phyloP scores from a whole-genome alignment of 2,113 vertebrate species.

The Electrona antarctica region DNA sequence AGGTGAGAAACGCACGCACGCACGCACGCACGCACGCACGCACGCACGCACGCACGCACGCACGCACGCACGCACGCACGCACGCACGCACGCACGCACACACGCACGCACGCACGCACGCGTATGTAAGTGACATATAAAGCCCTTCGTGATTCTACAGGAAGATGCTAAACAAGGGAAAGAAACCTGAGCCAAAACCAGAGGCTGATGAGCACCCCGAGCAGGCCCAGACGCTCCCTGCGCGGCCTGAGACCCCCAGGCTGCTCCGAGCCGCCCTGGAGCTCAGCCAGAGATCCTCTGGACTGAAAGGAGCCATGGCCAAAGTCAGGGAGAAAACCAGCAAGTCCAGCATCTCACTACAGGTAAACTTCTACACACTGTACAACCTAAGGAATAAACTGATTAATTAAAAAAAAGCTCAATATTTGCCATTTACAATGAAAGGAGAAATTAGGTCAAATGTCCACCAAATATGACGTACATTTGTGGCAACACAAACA shows the following conservation, averaged over 20 bases:
- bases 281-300: conserved; percentile 76
- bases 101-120: too few species aligned
- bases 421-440: too few species aligned
- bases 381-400: neutral
- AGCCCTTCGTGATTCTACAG: conserved; percentile 64
- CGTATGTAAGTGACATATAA: neutral
- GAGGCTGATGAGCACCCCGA: conserved; percentile 48
- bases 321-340: conserved; percentile 82
- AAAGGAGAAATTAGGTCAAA: too few species aligned
- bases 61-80: too few species aligned
- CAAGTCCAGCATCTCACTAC: conserved; percentile 79
- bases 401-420: neutral
- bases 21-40: too few species aligned
- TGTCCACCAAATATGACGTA: too few species aligned
- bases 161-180: conserved; percentile 89
- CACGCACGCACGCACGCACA: too few species aligned
- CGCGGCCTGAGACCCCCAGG: conserved; percentile 83
- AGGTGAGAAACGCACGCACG: conserved; percentile 73
- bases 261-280: conserved; percentile 88
- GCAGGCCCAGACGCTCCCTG: conserved; percentile 74
- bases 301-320: conserved; percentile 77
- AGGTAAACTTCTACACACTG: conserved; percentile 57
- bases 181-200: conserved; percentile 81
- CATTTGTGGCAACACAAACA: too few species aligned
- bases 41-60: too few species aligned